These are phyloP conservation scores for Pollenia angustigena DNA, from an alignment of 2,888 invertebrate species.

Conservation along the genomic window DNA sequence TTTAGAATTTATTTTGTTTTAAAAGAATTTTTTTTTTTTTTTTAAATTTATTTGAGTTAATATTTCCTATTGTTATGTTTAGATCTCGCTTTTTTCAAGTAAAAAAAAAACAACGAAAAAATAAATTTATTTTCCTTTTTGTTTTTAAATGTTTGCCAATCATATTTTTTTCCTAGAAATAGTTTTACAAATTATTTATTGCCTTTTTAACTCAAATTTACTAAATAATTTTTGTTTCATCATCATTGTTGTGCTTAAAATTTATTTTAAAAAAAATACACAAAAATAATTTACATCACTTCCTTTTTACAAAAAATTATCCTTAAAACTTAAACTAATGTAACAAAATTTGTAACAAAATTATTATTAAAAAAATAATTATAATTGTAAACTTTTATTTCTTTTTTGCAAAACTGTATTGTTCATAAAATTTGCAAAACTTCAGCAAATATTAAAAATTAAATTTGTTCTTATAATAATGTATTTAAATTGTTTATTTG, in stretches of 20 bases:
- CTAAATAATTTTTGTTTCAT: constrained; percentile 2
- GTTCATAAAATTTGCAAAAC: constrained; percentile 55
- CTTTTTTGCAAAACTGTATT: constrained; percentile 29
- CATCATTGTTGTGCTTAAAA: constrained; percentile 49
- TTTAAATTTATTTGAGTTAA: constrained; percentile 44
- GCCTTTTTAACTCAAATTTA: constrained; percentile 41
- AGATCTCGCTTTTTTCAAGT: constrained; percentile 68
- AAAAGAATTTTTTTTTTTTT: constrained; percentile 55
- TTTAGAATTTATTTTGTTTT: constrained; percentile 39
- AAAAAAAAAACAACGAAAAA: not conserved
- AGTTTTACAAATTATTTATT: constrained; percentile 58
- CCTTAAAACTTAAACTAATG: constrained; percentile 31
- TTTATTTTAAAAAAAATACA: not conserved
- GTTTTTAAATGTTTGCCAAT: constrained; percentile 65
- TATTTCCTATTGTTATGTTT: constrained; percentile 63
- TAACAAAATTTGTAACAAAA: constrained; percentile 32
- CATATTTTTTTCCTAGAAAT: constrained; percentile 43
- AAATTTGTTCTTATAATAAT: constrained; percentile 1
- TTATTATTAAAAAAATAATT: constrained; percentile 13
- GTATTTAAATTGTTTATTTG: constrained; percentile 45
- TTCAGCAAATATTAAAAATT: not conserved
- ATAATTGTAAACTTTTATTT: constrained; percentile 26
- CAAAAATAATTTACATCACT: constrained; percentile 24
- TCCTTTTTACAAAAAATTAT: not conserved
- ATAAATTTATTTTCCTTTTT: not conserved